Evolutionary conservation across 1,140 invertebrate genomes (phyloP).

Genomic region (Rhizoglyphus robini): DNA sequence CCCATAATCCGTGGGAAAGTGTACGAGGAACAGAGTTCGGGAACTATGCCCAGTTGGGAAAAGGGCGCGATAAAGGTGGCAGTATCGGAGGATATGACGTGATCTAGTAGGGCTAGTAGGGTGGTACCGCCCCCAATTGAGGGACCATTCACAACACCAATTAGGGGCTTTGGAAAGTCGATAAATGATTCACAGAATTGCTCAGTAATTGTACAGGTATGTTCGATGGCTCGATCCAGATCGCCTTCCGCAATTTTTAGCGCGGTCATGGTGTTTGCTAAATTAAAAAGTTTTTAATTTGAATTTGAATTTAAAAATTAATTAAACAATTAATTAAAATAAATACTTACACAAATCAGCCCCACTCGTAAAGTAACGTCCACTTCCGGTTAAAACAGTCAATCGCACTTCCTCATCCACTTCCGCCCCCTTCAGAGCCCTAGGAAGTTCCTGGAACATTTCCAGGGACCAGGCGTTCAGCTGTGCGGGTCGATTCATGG

Average conservation of each 20-base stretch:
- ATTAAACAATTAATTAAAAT: neutral
- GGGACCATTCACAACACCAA: conserved; percentile 80
- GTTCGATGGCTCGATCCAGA: conserved; percentile 28
- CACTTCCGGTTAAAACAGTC: conserved; percentile 56
- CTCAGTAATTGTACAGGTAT: conserved; percentile 23
- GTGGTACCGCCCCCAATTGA: conserved; percentile 73
- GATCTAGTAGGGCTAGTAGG: conserved; percentile 61
- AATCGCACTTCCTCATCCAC: conserved; percentile 43
- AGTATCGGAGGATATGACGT: conserved; percentile 65
- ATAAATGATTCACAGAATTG: conserved; percentile 64
- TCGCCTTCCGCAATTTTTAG: conserved; percentile 31
- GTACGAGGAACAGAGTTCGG: conserved; percentile 70
- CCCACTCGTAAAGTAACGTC: conserved; percentile 66
- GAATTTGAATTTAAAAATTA: conserved; percentile 23
- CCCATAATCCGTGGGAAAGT: conserved; percentile 69
- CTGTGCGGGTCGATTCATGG: conserved; percentile 53
- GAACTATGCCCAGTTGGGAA: conserved; percentile 54
- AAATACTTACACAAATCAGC: conserved; percentile 61
- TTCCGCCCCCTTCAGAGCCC: conserved; percentile 50
- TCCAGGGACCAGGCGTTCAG: conserved; percentile 59
- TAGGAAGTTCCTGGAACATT: conserved; percentile 51
- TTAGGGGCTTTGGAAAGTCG: conserved; percentile 70
- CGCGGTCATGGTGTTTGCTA: conserved; percentile 27
- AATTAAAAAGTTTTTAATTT: neutral
- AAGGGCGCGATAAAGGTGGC: conserved; percentile 76